Base-by-base conservation (phyloP, 2,888 invertebrate species). In the Allacma fusca region DNA sequence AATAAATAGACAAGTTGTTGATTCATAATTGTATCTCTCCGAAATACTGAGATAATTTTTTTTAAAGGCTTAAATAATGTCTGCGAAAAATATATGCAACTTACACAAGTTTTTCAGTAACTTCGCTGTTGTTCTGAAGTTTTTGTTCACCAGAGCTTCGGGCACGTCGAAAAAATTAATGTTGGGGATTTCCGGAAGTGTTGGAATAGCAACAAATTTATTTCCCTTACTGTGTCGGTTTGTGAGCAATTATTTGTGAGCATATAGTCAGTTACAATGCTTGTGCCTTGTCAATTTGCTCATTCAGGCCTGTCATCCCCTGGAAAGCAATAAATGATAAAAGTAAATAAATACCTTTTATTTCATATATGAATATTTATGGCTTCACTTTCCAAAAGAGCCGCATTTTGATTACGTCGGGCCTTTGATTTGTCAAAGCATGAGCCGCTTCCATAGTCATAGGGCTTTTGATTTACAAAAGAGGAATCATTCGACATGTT, bases 361-460 rank as follows among this genome's bases (percentile, higher is more conserved):
- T n/a, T n/a, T n/a, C n/a, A n/a, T n/a, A n/a, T n/a, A n/a, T n/a
- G n/a, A n/a, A n/a, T n/a, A n/a, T n/a, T 34, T 34, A 7, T 34
- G 4, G 34, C 19, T 76, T 76, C 4, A 69, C 68, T 24, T 76
- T 76, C 76, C 76, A 76, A 2, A 76, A 24, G 1, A 76, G 16
- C 76, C 76, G 69, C 69, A 69, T 59, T 69, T 76, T 76, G 19
- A 76, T 34, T 9, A 76, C 69, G 24, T 69, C 57, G 2, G 69
- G n/a, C 9, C 69, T 28, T 23, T 69, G 19, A 19, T 76, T 69
- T 1, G 69, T 43, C 0, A 76, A 16, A 1, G 23, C 13, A 21
- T 57, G 24, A 23, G 19, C 16, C n/a, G 26, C 40, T n/a, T 19
- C 76, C 76, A 16, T 34, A 2, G 26, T 76, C 69, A 34, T 50